These are phyloP conservation scores for Drosophila tani DNA, from an alignment of 1,140 invertebrate species.

Conservation along the genomic window DNA sequence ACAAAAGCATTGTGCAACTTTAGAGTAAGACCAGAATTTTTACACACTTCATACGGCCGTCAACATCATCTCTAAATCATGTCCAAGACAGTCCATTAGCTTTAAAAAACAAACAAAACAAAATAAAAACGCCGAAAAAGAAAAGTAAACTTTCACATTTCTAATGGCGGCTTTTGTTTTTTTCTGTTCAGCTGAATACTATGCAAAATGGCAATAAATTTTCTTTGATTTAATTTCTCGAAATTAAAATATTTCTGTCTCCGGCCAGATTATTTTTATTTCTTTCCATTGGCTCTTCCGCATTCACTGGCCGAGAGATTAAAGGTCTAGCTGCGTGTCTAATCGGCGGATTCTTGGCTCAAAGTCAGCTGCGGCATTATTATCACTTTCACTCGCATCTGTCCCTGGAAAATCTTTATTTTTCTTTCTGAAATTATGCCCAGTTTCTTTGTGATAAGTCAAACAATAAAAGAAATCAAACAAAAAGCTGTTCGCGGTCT, in stretches of 20 bases:
- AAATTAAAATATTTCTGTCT: constrained; percentile 61
- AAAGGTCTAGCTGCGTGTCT: constrained; percentile 55
- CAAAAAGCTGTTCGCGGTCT: constrained; percentile 12
- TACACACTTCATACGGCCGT: too few species aligned
- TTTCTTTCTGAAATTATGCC: constrained; percentile 44
- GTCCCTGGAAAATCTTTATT: constrained; percentile 49
- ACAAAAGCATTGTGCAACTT: constrained; percentile 8
- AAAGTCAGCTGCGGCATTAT: constrained; percentile 26
- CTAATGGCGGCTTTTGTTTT: constrained; percentile 56
- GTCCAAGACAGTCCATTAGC: constrained; percentile 69
- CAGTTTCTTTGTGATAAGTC: constrained; percentile 25
- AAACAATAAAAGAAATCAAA: constrained; percentile 46
- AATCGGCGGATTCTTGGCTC: constrained; percentile 64
- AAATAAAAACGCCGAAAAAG: constrained; percentile 36
- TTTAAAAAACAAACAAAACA: constrained; percentile 28
- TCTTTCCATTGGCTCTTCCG: constrained; percentile 50
- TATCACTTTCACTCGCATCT: constrained; percentile 65
- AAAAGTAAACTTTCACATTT: constrained; percentile 82
- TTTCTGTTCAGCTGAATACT: constrained; percentile 21
- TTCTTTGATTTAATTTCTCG: constrained; percentile 72
- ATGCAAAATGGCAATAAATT: constrained; percentile 71
- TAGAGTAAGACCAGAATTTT: constrained; percentile 30
- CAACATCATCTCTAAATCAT: constrained; percentile 29
- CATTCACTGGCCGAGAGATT: constrained; percentile 53
- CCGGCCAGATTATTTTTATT: constrained; percentile 29